Conservation (phyloP, 2,113 vertebrate species). For the Nematolebias whitei region DNA sequence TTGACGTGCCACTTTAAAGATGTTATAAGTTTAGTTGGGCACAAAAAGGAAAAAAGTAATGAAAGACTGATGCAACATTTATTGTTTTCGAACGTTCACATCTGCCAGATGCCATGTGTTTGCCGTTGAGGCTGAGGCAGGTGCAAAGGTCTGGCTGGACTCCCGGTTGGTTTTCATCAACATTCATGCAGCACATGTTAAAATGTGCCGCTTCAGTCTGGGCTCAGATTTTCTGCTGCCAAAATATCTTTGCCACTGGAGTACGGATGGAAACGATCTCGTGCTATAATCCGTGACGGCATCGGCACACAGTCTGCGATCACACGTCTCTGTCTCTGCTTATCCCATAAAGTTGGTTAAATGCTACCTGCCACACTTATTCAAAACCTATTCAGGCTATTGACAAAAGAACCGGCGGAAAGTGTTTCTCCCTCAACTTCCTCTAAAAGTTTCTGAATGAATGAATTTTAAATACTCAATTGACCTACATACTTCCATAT, state of each 20-base stretch:
- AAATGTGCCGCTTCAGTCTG: constrained; percentile 37
- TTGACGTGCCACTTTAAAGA: no score
- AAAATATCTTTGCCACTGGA: constrained; percentile 34
- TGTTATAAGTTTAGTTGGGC: neutral
- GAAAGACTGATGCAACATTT: neutral
- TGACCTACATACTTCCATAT: constrained; percentile 50
- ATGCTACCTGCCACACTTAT: constrained; percentile 36
- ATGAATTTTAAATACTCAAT: constrained; percentile 54
- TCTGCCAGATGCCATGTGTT: constrained; percentile 30
- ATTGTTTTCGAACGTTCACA: constrained; percentile 17
- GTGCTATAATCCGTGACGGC: constrained; percentile 42
- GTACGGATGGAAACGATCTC: constrained; percentile 54
- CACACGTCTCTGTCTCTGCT: constrained; percentile 30
- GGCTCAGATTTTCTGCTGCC: constrained; percentile 29
- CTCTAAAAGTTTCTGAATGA: constrained; percentile 21
- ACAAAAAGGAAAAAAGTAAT: neutral
- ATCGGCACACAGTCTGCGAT: constrained; percentile 32
- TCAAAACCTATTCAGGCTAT: constrained; percentile 32
- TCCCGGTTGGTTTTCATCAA: constrained; percentile 46
- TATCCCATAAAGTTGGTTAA: constrained; percentile 37
- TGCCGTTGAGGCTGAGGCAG: constrained; percentile 43
- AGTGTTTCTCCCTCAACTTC: constrained; percentile 35
- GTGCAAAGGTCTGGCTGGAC: constrained; percentile 47
- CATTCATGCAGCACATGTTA: constrained; percentile 43
- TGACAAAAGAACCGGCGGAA: constrained; percentile 25